These are phyloP conservation scores for Nowickia ferox DNA, from an alignment of 2,888 invertebrate species.

Conservation along the genomic window DNA sequence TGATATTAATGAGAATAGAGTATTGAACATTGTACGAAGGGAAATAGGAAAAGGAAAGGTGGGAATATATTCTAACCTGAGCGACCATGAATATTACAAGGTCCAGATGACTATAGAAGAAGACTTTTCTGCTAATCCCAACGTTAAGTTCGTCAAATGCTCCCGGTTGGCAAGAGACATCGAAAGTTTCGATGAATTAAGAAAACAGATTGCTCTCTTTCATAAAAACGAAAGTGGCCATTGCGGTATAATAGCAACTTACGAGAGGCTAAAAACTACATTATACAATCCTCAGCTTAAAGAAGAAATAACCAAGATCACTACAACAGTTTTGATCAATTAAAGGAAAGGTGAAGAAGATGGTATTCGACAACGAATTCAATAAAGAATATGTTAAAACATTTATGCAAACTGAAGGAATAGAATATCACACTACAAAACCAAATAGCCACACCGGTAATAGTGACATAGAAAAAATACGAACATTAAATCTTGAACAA, in stretches of 20 bases:
- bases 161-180: not conserved
- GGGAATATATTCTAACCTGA: constrained; percentile 26
- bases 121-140: not conserved
- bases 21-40: constrained; percentile 35
- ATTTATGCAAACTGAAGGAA: no score
- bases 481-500: constrained; percentile 5
- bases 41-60: constrained; percentile 26
- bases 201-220: constrained; percentile 30
- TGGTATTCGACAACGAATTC: no score
- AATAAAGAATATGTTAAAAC: no score
- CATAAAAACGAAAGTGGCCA: constrained; percentile 45
- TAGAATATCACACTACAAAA: no score
- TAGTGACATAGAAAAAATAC: constrained; percentile 34
- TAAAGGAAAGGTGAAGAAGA: no score
- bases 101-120: constrained; percentile 6
- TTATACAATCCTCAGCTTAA: constrained; percentile 38
- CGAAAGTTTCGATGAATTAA: not conserved
- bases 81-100: not conserved
- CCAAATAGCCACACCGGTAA: constrained; percentile 56
- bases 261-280: constrained; percentile 23
- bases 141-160: constrained; percentile 40
- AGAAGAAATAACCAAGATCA: constrained; percentile 31
- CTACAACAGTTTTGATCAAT: constrained; percentile 52
- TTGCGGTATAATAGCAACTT: constrained; percentile 43
- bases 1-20: constrained; percentile 14